Percentiles rank a stretch among this genome's conserved stretches.
These are phyloP conservation scores for Allygus modestus DNA, from an alignment of 2,888 invertebrate genomes.

Conservation along the genomic window DNA sequence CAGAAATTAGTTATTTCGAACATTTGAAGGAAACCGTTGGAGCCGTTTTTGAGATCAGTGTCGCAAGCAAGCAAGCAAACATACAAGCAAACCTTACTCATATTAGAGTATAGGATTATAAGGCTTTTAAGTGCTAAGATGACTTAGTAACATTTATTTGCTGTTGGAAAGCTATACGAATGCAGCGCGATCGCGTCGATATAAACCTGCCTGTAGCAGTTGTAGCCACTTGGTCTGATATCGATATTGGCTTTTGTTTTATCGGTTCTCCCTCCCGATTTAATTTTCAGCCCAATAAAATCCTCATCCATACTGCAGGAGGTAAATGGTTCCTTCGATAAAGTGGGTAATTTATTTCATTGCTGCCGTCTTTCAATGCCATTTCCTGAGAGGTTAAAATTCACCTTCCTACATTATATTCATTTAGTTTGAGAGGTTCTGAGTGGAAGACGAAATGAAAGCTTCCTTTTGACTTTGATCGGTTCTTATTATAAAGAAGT, in stretches of 20 bases:
- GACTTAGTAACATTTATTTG: no score
- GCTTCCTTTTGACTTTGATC: not conserved
- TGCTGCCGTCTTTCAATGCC: constrained; percentile 45
- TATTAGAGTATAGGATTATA: no score
- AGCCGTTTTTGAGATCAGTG: no score
- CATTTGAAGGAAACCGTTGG: no score
- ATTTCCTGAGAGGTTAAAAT: constrained; percentile 26
- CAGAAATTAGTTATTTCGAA: no score
- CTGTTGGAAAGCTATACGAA: no score
- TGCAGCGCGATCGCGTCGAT: no score
- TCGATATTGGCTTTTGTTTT: constrained; percentile 55
- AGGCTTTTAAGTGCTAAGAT: no score
- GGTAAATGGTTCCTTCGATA: constrained; percentile 50
- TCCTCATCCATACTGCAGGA: constrained; percentile 31
- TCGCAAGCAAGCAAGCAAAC: no score
- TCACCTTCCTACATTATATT: not conserved
- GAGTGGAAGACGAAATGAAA: no score
- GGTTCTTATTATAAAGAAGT: no score
- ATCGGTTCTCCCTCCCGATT: constrained; percentile 43
- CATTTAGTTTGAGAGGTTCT: not conserved
- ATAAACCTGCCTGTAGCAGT: constrained; percentile 20
- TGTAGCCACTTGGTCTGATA: not conserved
- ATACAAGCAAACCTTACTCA: no score
- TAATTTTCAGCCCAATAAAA: constrained; percentile 59
- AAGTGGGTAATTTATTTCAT: constrained; percentile 52